phyloP scores from a whole-genome alignment of 2,113 vertebrate genomes.

The Eulacestoma nigropectus region DNA sequence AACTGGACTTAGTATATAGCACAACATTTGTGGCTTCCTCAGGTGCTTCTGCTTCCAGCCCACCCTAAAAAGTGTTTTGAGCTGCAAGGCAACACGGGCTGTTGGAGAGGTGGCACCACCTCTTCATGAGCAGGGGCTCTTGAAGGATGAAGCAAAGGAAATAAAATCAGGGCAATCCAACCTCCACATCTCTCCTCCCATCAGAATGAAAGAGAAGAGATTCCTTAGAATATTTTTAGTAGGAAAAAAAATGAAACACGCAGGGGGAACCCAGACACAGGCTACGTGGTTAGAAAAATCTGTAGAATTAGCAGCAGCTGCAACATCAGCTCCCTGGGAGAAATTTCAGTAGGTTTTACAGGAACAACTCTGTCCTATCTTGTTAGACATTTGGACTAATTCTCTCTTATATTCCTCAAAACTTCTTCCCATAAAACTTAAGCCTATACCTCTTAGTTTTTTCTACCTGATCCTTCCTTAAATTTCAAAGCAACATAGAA shows the following conservation, averaged over 20 bases:
- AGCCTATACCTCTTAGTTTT: not conserved
- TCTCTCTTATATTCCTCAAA: not conserved
- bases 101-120: not conserved
- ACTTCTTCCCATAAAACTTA: not conserved
- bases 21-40: not conserved
- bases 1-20: not conserved
- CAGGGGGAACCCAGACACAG: not conserved
- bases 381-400: not conserved
- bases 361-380: not conserved
- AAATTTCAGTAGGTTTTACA: not conserved
- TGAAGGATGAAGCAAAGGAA: not conserved
- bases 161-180: not conserved
- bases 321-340: not conserved
- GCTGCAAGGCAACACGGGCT: not conserved
- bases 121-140: not conserved
- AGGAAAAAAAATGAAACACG: not conserved
- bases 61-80: rapidly evolving
- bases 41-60: not conserved
- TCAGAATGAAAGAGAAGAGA: not conserved
- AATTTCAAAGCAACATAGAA: not conserved
- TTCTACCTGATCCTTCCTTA: not conserved
- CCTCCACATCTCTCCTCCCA: not conserved
- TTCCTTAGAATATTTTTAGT: not conserved
- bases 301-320: not conserved
- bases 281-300: not conserved